Conservation (phyloP, 2,797 vertebrate genomes). For the Sebastolobus altivelis region DNA sequence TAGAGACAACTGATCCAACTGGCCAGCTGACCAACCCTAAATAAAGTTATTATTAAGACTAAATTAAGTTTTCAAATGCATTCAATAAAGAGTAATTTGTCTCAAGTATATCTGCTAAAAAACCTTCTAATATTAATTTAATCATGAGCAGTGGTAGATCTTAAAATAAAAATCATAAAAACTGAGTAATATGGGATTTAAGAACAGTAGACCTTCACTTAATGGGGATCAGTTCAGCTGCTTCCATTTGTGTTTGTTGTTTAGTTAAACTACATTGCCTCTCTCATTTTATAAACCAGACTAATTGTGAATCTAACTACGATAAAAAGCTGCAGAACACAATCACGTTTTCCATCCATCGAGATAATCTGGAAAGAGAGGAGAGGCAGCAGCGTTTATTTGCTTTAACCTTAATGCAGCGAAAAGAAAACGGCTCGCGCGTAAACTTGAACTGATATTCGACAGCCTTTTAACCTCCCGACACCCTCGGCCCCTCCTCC, state of each 20-base stretch:
- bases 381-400: constrained; percentile 66
- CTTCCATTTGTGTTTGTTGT: neutral
- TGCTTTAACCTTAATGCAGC: constrained; percentile 58
- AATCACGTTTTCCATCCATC: constrained; percentile 35
- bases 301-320: constrained; percentile 10
- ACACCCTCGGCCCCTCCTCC: constrained; percentile 32
- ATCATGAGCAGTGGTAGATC: neutral
- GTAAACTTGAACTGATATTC: constrained; percentile 71
- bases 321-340: constrained; percentile 28
- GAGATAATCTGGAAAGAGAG: constrained; percentile 50
- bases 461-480: constrained; percentile 75
- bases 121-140: neutral
- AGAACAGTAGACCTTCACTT: neutral
- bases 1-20: neutral
- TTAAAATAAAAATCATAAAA: neutral
- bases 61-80: neutral
- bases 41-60: neutral
- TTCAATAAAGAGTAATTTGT: neutral
- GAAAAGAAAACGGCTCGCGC: constrained; percentile 58
- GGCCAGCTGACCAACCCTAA: neutral
- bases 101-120: neutral
- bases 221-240: neutral
- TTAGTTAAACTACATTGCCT: constrained; percentile 6
- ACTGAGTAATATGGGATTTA: neutral
- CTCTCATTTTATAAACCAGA: neutral